A percentile compares a stretch with the other conserved stretches of the same genome.
phyloP scores from a whole-genome alignment of 2,797 vertebrate species.

The Danio tinwini region DNA sequence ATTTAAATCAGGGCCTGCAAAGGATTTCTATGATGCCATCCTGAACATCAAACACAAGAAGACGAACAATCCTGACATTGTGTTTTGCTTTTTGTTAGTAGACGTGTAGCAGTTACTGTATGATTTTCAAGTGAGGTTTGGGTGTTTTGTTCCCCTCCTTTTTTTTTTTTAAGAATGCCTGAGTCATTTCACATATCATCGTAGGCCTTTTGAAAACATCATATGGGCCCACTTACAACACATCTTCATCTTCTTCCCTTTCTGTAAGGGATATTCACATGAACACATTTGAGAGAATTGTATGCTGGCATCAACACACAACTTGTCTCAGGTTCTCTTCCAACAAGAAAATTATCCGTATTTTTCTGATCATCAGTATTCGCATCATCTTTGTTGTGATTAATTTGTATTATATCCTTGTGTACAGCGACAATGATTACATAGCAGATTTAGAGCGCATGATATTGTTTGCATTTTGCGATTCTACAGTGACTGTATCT shows the following conservation, averaged over 20 bases:
- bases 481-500: conserved; percentile 44
- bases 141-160: conserved; percentile 23
- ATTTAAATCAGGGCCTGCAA: conserved; percentile 51
- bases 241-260: conserved; percentile 22
- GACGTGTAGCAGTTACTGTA: conserved; percentile 50
- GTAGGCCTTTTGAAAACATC: conserved; percentile 45
- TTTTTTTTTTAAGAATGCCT: conserved; percentile 38
- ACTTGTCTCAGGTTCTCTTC: conserved; percentile 64
- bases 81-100: conserved; percentile 47
- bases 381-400: conserved; percentile 49
- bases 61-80: conserved; percentile 18
- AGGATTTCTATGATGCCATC: conserved; percentile 45
- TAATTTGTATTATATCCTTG: conserved; percentile 77
- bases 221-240: conserved; percentile 29
- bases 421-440: conserved; percentile 80
- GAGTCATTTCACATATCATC: conserved; percentile 41
- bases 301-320: conserved; percentile 48
- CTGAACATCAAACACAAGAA: conserved; percentile 34
- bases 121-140: conserved; percentile 42
- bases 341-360: conserved; percentile 36
- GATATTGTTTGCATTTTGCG: conserved; percentile 72
- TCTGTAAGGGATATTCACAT: neutral
- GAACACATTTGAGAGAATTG: conserved; percentile 26
- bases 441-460: conserved; percentile 77
- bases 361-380: conserved; percentile 51